Evolutionary conservation across 2,797 vertebrate genomes (phyloP), one percentile per base, ranked within the genome.

Genomic region (Oryzias sinensis): DNA sequence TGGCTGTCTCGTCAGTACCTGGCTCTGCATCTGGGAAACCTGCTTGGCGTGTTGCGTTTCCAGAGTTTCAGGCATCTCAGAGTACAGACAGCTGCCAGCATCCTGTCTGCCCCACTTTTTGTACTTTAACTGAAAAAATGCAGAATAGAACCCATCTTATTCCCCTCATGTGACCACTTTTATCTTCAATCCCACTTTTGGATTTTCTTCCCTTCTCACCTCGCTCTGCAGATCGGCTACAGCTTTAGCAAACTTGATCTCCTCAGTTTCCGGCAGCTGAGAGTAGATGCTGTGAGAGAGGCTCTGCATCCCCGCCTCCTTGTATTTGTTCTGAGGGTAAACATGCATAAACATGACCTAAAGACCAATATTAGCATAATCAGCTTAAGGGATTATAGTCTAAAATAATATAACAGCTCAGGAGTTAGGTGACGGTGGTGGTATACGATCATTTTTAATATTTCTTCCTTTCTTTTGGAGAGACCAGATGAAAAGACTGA

Each of bases 1-100:
- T 20, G 60, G 20, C 50, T 18, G 48, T 33, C 33, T 50, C 62
- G 5, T n/a, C 4, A 1, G 53, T 70, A 97, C 96, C 95, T 95
- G 90, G 72, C 96, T 98, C 89, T 95, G 95, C 27, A 94, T 88
- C 53, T 92, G 82, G 0, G 91, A 89, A 5, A 90, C 79, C 81
- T 95, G 88, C 82, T 89, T 93, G 7, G 94, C 93, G 57, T 94
- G 93, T 5, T 91, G 93, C 4, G 92, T 97, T 54, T 97, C 94
- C 57, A 95, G 90, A 14, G 95, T 96, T 52, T 93, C 90, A 5
- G 94, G 86, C 91, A 97, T 94, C 82, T 85, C 89, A 25, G 93
- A 94, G 84, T 93, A 95, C 25, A 96, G 82, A 63, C 84, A 86
- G 55, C 90, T 90, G 58, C 89, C 63, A 58, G 91, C 88, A 6